phyloP scores from a whole-genome alignment of 2,888 invertebrate genomes.

The Hypselothyrea guttata region DNA sequence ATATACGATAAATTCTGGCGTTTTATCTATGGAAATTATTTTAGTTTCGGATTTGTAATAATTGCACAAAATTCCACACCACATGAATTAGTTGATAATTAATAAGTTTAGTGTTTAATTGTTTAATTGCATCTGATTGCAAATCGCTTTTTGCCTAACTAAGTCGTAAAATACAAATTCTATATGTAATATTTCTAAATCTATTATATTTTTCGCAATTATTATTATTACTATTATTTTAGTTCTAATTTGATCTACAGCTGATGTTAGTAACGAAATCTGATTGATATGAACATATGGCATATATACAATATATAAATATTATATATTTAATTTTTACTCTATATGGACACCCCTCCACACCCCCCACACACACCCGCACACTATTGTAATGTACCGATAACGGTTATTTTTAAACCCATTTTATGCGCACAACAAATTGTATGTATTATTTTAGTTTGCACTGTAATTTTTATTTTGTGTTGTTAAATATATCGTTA shows the following conservation, averaged over 20 bases:
- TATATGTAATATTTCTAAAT: slow-evolving; percentile 13
- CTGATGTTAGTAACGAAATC: too few species aligned
- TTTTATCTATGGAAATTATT: slow-evolving; percentile 25
- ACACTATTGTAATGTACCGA: slow-evolving; percentile 14
- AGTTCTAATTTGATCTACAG: too few species aligned
- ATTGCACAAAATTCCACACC: too few species aligned
- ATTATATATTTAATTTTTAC: slow-evolving; percentile 41
- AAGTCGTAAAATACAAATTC: slow-evolving; percentile 54
- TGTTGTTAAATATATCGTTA: slow-evolving; percentile 80
- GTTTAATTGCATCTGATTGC: slow-evolving; percentile 20
- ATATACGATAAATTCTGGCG: slow-evolving; percentile 12
- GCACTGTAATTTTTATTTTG: slow-evolving; percentile 76
- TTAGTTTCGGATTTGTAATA: neutral
- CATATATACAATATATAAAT: slow-evolving; percentile 10
- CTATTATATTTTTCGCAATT: slow-evolving; percentile 38
- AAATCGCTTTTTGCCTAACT: slow-evolving; percentile 48
- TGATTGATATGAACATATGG: slow-evolving; percentile 18
- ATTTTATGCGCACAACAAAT: slow-evolving; percentile 52
- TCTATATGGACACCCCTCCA: neutral
- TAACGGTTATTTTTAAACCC: slow-evolving; percentile 19
- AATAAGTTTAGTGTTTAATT: too few species aligned
- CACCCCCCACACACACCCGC: slow-evolving; percentile 26
- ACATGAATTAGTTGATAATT: slow-evolving; percentile 1
- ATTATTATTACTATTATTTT: slow-evolving; percentile 12
- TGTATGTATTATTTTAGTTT: slow-evolving; percentile 75